Base-by-base conservation (phyloP, 2,888 invertebrate species). In the Meandrusa payeni region DNA sequence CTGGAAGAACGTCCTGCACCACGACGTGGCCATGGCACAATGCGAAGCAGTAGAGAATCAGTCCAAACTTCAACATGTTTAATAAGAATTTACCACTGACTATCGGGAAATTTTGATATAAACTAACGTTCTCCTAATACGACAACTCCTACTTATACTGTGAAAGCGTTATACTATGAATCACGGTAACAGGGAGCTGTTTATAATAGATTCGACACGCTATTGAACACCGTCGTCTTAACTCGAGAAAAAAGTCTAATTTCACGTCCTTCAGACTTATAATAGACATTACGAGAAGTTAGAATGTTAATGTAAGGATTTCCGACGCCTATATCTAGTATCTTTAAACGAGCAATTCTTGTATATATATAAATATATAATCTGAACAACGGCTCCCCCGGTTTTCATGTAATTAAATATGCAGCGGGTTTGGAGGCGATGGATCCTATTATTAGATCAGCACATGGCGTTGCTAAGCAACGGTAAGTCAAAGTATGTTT, bases 61-160 rank as follows among this genome's bases (percentile, higher is more conserved):
- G 50, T 19, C 57, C 48, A 2, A 64, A 45, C 41, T 66, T 63
- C 29, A 70, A 65, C 83, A 82, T 83, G n/a, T 33, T 68, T 68
- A 41, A 48, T n/a, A n/a, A n/a, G n/a, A n/a, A n/a, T n/a, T n/a
- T n/a, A n/a, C n/a, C n/a, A n/a, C n/a, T n/a, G n/a, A n/a, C n/a
- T n/a, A n/a, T n/a, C n/a, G n/a, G n/a, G n/a, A 46, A 11, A 23
- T 37, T 12, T 41, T 24, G 12, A 19, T 28, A 17, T 10, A 27
- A 58, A 62, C 47, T 46, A 27, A 32, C 22, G 10, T 7, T 26
- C 5, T 24, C 26, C 12, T 5, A 24, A 4, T 17, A 15, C 36
- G 44, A 42, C 46, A 48, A 51, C 56, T 57, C 61, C 66, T 73
- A 75, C 75, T 81, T 82, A 83, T 83, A 82, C 64, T 59, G 52